phyloP scores from a whole-genome alignment of 2,888 invertebrate genomes.

The Sceliomorpha sp. region DNA sequence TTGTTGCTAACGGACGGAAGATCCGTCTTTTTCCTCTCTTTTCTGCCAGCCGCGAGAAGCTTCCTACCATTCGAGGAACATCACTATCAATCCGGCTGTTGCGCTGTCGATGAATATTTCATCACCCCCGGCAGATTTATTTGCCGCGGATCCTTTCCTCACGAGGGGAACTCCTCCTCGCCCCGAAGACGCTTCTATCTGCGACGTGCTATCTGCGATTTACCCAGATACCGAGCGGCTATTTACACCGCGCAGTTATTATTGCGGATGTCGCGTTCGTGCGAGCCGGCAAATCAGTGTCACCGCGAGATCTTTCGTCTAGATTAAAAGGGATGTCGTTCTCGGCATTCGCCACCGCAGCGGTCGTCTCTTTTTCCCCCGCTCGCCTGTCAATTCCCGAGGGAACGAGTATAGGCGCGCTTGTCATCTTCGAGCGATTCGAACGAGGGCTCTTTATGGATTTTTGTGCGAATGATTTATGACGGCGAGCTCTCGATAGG shows the following conservation, averaged over 20 bases:
- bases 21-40: not conserved
- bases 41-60: slow-evolving; percentile 2
- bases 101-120: slow-evolving; percentile 28
- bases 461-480: too few relatives aligned
- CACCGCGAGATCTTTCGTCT: slow-evolving; percentile 22
- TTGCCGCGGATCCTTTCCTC: slow-evolving; percentile 11
- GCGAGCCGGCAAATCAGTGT: slow-evolving; percentile 29
- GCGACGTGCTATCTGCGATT: slow-evolving; percentile 15
- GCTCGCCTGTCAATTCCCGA: not conserved
- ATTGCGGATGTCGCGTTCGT: slow-evolving; percentile 12
- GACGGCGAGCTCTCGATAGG: too few relatives aligned
- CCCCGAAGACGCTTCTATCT: slow-evolving; percentile 14
- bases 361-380: slow-evolving; percentile 16
- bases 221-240: slow-evolving; percentile 15
- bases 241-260: slow-evolving; percentile 24
- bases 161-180: slow-evolving; percentile 4
- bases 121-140: slow-evolving; percentile 8
- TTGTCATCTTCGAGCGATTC: too few relatives aligned
- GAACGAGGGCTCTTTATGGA: too few relatives aligned
- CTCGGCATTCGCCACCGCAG: slow-evolving; percentile 12
- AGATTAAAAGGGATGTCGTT: slow-evolving; percentile 32
- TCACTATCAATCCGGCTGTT: not conserved
- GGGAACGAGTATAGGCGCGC: too few relatives aligned
- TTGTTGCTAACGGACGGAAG: not conserved
- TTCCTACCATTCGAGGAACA: slow-evolving; percentile 14